A percentile compares a stretch with the other conserved stretches of the same genome.
Evolutionary conservation across 1,140 invertebrate species (phyloP).

Genomic region (Metaphire vulgaris): DNA sequence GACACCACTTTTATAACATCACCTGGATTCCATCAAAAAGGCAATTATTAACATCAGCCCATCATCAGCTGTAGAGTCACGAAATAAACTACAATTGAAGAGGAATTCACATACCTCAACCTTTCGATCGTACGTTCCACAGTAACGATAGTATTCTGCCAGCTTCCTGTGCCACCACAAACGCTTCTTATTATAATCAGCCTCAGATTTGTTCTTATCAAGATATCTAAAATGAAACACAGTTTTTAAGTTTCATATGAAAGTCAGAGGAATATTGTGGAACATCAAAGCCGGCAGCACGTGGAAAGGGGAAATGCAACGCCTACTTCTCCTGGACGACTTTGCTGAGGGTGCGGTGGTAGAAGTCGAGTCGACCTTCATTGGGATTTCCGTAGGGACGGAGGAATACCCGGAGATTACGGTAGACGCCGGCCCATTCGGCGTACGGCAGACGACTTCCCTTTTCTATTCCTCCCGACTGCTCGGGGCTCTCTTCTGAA

Average conservation of each 20-base stretch:
- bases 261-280: too few species aligned
- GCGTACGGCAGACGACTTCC: background rate
- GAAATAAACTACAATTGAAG: too few species aligned
- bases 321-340: background rate
- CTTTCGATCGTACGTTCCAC: background rate
- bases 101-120: background rate
- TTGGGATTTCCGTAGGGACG: background rate
- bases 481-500: too few species aligned
- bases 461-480: background rate
- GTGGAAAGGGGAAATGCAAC: too few species aligned
- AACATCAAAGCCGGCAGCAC: too few species aligned
- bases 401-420: background rate
- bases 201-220: background rate
- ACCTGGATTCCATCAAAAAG: too few species aligned
- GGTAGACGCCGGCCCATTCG: background rate
- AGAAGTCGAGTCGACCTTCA: background rate
- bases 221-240: background rate
- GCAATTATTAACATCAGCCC: too few species aligned
- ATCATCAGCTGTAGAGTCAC: too few species aligned
- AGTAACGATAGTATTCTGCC: background rate
- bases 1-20: too few species aligned
- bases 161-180: background rate
- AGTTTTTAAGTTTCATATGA: too few species aligned
- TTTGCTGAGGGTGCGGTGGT: background rate
- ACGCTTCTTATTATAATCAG: too few species aligned